A percentile compares a stretch with the other conserved stretches of the same genome.
Conservation (phyloP, 2,113 vertebrate species). For the Eolophus roseicapilla region DNA sequence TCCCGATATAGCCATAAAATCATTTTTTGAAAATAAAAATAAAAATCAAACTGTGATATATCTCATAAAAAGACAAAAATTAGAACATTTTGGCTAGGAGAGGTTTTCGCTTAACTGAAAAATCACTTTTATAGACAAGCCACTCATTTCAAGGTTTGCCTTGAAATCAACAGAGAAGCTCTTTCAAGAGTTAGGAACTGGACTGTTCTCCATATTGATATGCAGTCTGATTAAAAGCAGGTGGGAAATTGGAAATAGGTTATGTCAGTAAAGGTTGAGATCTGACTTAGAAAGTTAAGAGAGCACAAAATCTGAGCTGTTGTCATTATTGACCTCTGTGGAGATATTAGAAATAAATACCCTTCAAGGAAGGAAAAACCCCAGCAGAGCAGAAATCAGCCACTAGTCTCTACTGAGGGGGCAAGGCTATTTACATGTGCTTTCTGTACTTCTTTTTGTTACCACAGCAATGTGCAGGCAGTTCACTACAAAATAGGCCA, state of each 20-base stretch:
- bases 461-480: background rate
- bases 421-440: background rate
- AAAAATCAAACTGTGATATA: background rate
- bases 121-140: background rate
- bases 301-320: background rate
- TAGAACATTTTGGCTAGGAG: background rate
- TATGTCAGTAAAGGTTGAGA: background rate
- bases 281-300: background rate
- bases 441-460: background rate
- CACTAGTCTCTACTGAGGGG: background rate
- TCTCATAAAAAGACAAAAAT: background rate
- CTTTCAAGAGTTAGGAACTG: background rate
- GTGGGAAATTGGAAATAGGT: background rate
- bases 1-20: background rate
- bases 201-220: background rate
- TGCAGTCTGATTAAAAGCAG: background rate
- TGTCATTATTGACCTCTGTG: background rate
- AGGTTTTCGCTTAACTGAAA: background rate
- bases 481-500: accelerated
- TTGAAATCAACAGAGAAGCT: background rate
- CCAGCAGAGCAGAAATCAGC: background rate
- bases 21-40: background rate
- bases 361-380: background rate
- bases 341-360: background rate
- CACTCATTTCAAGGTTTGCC: background rate